Base-by-base conservation (phyloP, 92 coral and sea anemone species). In the Porites rus region DNA sequence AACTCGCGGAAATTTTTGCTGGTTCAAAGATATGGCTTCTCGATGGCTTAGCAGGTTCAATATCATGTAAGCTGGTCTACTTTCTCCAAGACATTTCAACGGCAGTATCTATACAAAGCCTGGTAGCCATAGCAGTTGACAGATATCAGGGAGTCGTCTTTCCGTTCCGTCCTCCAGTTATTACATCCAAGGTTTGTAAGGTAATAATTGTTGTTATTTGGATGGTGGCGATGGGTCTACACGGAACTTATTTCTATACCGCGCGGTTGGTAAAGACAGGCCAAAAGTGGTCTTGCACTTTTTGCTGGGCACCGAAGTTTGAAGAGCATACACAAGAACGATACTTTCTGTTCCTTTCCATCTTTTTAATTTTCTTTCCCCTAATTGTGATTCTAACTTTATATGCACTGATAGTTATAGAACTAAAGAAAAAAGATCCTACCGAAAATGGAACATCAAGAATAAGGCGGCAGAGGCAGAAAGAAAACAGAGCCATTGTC, bases 81-180 rank as follows among this genome's bases (percentile, higher is more conserved):
- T 64, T 89, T 68, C 72, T 89, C n/a, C 92, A 89, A 38, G 92
- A 89, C 52, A 81, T 83, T 13, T 89, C 92, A 18, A 76, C 74
- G 1, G 92, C 92, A 7, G 92, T 89, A 2, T 83, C 88, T 8
- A 81, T 89, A 10, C 79, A 76, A 38, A 89, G 92, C 64, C 74
- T 89, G 28, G 85, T 86, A 1, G 80, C 72, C 17, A 89, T 89
- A 8, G 80, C 92, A 21, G 53, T 89, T 7, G 92, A 89, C 76
- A 69, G 92, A 22, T 83, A 75, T 61, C 69, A 85, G 14, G 92
- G 88, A 13, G 65, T 89, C 10, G 92, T 83, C 14, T 86, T 75
- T 43, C 92, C 92, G 46, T 86, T 75, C 51, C 92, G 85, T 14
- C 70, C 61, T 31, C 25, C 74, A 7, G 20, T 64, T 60, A 65